Evolutionary conservation across 2,797 vertebrate species (phyloP).

Genomic region (Fringilla coelebs): DNA sequence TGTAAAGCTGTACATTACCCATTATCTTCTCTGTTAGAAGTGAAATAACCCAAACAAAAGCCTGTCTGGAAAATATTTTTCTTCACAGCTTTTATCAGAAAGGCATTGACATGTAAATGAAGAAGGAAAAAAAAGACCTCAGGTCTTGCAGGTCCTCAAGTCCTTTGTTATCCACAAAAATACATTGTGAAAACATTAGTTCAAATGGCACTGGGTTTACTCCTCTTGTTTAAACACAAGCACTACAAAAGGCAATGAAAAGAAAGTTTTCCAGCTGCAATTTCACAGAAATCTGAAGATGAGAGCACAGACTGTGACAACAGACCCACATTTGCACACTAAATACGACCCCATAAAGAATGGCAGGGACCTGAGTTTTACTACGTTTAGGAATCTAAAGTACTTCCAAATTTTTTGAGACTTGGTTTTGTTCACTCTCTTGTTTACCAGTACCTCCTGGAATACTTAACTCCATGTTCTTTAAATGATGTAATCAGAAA

Average conservation of each 20-base stretch:
- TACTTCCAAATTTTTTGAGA: background rate
- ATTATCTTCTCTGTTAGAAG: background rate
- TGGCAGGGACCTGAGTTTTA: background rate
- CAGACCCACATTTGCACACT: background rate
- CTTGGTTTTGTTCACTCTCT: background rate
- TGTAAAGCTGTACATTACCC: background rate
- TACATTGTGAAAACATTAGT: background rate
- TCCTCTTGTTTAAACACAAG: background rate
- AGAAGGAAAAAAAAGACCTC: background rate
- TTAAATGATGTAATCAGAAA: background rate
- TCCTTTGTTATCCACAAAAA: background rate
- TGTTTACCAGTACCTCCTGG: background rate
- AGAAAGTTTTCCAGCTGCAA: background rate
- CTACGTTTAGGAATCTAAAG: background rate
- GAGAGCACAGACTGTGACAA: background rate
- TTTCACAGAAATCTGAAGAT: background rate
- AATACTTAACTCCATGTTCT: background rate
- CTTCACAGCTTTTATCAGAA: background rate
- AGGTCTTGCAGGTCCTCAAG: background rate
- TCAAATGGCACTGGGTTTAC: background rate
- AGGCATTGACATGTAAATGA: background rate
- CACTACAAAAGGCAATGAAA: background rate
- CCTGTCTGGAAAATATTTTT: background rate
- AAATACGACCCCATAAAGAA: background rate
- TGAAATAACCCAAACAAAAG: background rate